Conservation (phyloP, 2,888 invertebrate species). For the Herminia tarsipennalis region DNA sequence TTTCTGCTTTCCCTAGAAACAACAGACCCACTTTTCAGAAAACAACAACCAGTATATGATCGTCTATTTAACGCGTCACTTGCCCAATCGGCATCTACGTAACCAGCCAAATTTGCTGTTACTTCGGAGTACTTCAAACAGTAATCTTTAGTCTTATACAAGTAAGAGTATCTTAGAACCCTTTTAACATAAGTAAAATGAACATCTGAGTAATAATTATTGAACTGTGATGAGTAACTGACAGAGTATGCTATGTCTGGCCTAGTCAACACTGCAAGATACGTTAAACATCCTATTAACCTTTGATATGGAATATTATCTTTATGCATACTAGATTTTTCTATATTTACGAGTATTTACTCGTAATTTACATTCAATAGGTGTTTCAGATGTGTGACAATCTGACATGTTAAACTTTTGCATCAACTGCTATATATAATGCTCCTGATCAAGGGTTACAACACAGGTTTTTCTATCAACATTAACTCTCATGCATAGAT, state of each 20-base stretch:
- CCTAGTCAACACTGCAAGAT: slow-evolving; percentile 25
- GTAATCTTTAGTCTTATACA: slow-evolving; percentile 26
- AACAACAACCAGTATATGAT: slow-evolving; percentile 54
- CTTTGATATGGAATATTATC: slow-evolving; percentile 23
- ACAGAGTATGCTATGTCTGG: slow-evolving; percentile 32
- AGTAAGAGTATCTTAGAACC: slow-evolving; percentile 23
- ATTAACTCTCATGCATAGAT: slow-evolving; percentile 15
- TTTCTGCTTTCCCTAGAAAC: slow-evolving; percentile 26
- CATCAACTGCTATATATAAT: slow-evolving; percentile 18
- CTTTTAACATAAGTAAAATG: slow-evolving; percentile 26
- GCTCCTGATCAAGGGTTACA: slow-evolving; percentile 13
- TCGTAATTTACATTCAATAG: slow-evolving; percentile 35
- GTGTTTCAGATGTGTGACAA: slow-evolving; percentile 30
- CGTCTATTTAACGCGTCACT: slow-evolving; percentile 47
- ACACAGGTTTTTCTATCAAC: slow-evolving; percentile 8
- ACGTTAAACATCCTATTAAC: slow-evolving; percentile 34
- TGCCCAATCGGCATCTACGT: slow-evolving; percentile 35
- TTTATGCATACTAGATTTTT: slow-evolving; percentile 12
- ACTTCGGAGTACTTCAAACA: slow-evolving; percentile 5
- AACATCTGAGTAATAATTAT: slow-evolving; percentile 22
- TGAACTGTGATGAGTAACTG: slow-evolving; percentile 33
- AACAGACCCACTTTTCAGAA: slow-evolving; percentile 26
- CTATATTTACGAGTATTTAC: too few species aligned
- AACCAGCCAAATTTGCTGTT: too few species aligned
- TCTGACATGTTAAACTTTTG: slow-evolving; percentile 25